Conservation (phyloP, 2,888 invertebrate genomes). For the Drosophila merina region DNA sequence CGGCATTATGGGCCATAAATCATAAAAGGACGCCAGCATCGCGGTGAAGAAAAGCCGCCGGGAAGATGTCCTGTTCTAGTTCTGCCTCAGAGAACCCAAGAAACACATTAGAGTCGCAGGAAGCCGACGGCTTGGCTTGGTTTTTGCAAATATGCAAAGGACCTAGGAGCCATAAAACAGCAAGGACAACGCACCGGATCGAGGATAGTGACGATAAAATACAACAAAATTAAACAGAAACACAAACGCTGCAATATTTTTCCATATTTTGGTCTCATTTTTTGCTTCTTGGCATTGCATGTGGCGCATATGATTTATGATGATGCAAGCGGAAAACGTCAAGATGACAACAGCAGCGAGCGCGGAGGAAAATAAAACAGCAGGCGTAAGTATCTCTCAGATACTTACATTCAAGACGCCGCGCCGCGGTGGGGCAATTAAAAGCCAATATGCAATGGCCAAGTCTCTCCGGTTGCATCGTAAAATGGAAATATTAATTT, state of each 20-base stretch:
- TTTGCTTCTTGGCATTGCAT: slow-evolving; percentile 60
- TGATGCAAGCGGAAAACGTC: slow-evolving; percentile 64
- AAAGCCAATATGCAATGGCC: slow-evolving; percentile 29
- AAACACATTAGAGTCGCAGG: slow-evolving; percentile 31
- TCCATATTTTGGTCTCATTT: slow-evolving; percentile 38
- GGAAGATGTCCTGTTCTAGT: slow-evolving; percentile 37
- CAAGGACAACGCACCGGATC: slow-evolving; percentile 53
- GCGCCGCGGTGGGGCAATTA: slow-evolving; percentile 59
- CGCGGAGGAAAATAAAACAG: slow-evolving; percentile 47
- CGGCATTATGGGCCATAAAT: slow-evolving; percentile 64
- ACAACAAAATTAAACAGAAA: slow-evolving; percentile 64
- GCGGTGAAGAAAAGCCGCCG: slow-evolving; percentile 19
- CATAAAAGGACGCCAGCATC: slow-evolving; percentile 56
- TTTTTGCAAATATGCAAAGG: slow-evolving; percentile 67
- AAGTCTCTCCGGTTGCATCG: slow-evolving; percentile 43
- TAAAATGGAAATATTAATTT: slow-evolving; percentile 68
- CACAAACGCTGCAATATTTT: slow-evolving; percentile 51
- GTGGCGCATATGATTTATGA: slow-evolving; percentile 79
- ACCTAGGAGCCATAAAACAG: slow-evolving; percentile 64
- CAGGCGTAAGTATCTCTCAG: slow-evolving; percentile 42
- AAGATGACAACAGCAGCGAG: slow-evolving; percentile 51
- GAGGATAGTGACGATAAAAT: slow-evolving; percentile 31
- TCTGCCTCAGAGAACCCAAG: slow-evolving; percentile 26
- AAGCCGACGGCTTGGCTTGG: slow-evolving; percentile 54
- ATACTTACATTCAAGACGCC: slow-evolving; percentile 20